Evolutionary conservation across 1,140 invertebrate species (phyloP), one percentile per base, ranked within the genome.

Genomic region (Drosophila ohnishii): DNA sequence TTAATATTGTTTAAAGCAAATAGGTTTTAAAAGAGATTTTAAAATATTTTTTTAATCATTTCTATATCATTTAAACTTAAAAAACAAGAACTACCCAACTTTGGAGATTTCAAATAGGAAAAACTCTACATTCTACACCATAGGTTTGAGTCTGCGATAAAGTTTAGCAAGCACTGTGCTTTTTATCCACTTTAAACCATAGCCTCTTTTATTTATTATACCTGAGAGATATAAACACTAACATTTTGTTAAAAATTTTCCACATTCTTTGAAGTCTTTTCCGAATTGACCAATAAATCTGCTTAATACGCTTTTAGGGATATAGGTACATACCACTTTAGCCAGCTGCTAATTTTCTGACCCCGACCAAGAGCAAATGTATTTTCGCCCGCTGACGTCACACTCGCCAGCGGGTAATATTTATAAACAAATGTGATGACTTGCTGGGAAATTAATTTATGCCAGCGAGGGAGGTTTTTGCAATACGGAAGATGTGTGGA

Each of bases 371-470:
- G 51, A 78, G 69, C 63, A 71, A 61, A 84, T 69, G 34, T 53
- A 61, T 73, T 63, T 78, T 80, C 40, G 34, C 19, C 60, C 44
- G 47, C 67, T 84, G 67, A 86, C 81, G 81, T 84, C 73, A 84
- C 73, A 80, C 14, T 5, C 58, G 16, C 39, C 51, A n/a, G 48
- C 53, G 42, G 51, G 30, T 57, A 61, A 60, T 57, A 72, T 60
- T 45, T 78, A 55, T 75, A 57, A 71, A 65, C 60, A 80, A 64
- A 75, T 37, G 47, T 69, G 65, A 60, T 62, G 42, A 60, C 42
- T 45, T 30, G 40, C 39, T 58, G 32, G 44, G 59, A 56, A 47
- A 77, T 63, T 51, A 55, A 45, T 40, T 25, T 28, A 13, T 34
- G 7, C 16, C n/a, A 37, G 16, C 37, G 65, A 69, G 47, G 37